Percentiles rank a stretch among this genome's conserved stretches.
Conservation (phyloP, 1,140 invertebrate species). For the Lucilia sericata region DNA sequence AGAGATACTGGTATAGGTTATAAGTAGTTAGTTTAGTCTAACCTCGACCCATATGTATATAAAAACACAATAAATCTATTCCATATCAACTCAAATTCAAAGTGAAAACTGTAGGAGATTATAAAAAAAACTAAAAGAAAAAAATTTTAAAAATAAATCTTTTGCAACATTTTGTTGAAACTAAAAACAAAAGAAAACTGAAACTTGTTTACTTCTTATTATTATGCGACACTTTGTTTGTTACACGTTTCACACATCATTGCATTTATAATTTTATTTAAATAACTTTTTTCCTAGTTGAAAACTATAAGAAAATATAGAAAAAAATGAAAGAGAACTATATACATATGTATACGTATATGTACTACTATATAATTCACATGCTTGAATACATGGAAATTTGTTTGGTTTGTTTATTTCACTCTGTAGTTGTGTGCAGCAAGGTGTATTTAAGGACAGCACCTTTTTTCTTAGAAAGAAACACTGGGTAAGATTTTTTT, state of each 20-base stretch:
- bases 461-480: not conserved
- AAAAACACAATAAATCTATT: no score
- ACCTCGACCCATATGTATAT: no score
- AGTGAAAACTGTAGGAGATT: not conserved
- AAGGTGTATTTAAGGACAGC: not conserved
- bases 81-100: no score
- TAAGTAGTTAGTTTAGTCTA: no score
- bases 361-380: no score
- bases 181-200: not conserved
- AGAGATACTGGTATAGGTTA: no score
- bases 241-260: constrained; percentile 37
- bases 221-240: constrained; percentile 38
- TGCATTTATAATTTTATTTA: constrained; percentile 44
- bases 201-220: not conserved
- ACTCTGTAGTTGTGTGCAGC: not conserved
- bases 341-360: not conserved
- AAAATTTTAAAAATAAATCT: not conserved
- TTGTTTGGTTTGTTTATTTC: no score
- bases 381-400: no score
- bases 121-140: not conserved
- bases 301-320: not conserved
- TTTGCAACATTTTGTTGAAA: not conserved
- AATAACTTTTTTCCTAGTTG: constrained; percentile 8
- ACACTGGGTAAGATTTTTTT: not conserved
- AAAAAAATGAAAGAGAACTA: not conserved